phyloP scores from a whole-genome alignment of 2,113 vertebrate species.

The Xerus inauris region DNA sequence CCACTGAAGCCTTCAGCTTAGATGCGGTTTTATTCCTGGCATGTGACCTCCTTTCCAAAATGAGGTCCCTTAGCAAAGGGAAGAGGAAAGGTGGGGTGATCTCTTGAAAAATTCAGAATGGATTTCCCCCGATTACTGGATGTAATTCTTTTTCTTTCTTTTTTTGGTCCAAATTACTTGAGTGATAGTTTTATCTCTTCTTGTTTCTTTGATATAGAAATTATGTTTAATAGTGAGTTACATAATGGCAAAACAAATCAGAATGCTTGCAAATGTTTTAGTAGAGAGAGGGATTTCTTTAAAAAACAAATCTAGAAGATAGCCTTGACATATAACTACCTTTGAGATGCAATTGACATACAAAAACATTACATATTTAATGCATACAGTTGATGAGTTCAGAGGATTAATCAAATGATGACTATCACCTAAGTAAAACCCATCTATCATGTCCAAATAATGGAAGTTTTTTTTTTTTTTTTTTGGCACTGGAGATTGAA shows the following conservation, averaged over 20 bases:
- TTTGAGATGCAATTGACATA: background rate
- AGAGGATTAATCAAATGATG: background rate
- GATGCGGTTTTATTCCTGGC: background rate
- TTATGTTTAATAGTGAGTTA: background rate
- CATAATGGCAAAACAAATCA: background rate
- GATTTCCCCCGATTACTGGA: background rate
- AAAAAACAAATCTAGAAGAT: background rate
- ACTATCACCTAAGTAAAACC: background rate
- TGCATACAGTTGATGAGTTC: background rate
- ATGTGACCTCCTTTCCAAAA: background rate
- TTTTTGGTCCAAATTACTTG: background rate
- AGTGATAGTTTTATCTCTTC: background rate
- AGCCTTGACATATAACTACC: background rate
- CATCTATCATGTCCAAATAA: background rate
- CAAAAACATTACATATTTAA: background rate
- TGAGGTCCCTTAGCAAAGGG: background rate
- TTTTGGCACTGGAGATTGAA: too few relatives aligned
- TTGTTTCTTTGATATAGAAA: background rate
- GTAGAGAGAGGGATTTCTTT: background rate
- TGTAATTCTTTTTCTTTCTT: background rate
- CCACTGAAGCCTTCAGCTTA: background rate
- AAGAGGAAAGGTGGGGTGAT: background rate
- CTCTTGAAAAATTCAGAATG: background rate
- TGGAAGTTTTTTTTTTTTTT: too few relatives aligned
- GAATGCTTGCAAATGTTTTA: background rate